Percentiles rank a stretch among this genome's conserved stretches.
Conservation (phyloP, 2,113 vertebrate genomes). For the Macrotus californicus region DNA sequence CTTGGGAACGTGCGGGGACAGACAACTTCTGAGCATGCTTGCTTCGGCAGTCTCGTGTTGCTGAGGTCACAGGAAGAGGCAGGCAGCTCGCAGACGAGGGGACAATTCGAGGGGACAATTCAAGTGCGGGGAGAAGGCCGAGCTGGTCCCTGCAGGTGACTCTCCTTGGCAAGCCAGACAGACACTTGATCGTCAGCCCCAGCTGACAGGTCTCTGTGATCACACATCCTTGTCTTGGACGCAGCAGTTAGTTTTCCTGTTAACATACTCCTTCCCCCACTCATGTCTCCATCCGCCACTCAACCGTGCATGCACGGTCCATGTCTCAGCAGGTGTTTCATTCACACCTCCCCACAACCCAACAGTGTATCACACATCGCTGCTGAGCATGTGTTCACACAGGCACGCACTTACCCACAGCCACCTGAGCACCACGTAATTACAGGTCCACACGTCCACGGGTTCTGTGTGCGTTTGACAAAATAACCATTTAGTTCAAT, state of each 20-base stretch:
- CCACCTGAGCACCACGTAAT: neutral
- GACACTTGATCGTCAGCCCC: neutral
- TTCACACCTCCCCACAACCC: neutral
- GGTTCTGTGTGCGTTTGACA: neutral
- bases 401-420: neutral
- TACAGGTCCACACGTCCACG: neutral
- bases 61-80: neutral
- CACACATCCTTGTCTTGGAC: neutral
- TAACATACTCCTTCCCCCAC: constrained; percentile 12
- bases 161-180: neutral
- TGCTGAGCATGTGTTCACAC: neutral
- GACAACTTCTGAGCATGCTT: neutral
- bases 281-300: neutral
- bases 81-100: accelerated
- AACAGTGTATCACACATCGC: constrained; percentile 17
- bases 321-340: neutral
- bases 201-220: neutral
- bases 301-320: neutral
- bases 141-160: neutral
- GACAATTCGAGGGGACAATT: accelerated
- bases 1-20: neutral
- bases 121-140: neutral
- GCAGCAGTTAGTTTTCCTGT: neutral
- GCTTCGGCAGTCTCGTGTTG: neutral
- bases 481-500: neutral